Evolutionary conservation across 2,888 invertebrate species (phyloP).

Genomic region (Drosophila peninsularis): DNA sequence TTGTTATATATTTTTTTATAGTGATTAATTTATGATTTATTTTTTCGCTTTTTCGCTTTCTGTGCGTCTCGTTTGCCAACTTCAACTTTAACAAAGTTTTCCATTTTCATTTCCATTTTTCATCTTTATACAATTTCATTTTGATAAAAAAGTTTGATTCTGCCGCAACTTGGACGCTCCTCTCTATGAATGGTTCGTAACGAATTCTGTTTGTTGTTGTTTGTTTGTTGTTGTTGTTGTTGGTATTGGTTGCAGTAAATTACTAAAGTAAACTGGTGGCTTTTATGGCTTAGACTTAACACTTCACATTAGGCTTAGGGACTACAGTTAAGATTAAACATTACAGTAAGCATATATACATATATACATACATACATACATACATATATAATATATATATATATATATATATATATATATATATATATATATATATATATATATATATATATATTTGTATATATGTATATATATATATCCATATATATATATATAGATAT

Average conservation of each 20-base stretch:
- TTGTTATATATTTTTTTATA: slow-evolving; percentile 33
- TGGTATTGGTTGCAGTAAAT: slow-evolving; percentile 49
- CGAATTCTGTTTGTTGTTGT: slow-evolving; percentile 21
- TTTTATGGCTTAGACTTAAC: slow-evolving; percentile 73
- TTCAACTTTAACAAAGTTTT: slow-evolving; percentile 22
- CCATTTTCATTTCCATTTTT: not conserved
- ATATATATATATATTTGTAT: slow-evolving; percentile 26
- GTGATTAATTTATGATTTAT: slow-evolving; percentile 30
- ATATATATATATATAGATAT: slow-evolving; percentile 13
- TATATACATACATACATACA: no score
- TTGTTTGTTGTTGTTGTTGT: slow-evolving; percentile 30
- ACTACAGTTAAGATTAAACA: slow-evolving; percentile 38
- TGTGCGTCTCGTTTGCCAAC: slow-evolving; percentile 49
- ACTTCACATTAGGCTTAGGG: slow-evolving; percentile 60
- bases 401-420: slow-evolving; percentile 10
- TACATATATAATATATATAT: slow-evolving; percentile 27
- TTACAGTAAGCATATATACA: slow-evolving; percentile 31
- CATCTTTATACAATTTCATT: slow-evolving; percentile 20
- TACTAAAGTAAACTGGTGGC: slow-evolving; percentile 77
- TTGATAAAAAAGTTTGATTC: not conserved
- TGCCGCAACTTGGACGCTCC: slow-evolving; percentile 14
- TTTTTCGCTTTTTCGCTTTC: slow-evolving; percentile 22
- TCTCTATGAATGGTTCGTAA: slow-evolving; percentile 9
- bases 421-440: slow-evolving; percentile 18
- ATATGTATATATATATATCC: slow-evolving; percentile 19